Evolutionary conservation across 2,888 invertebrate species (phyloP), one percentile per base, ranked within the genome.

Genomic region (Rhogogaster chlorosoma): DNA sequence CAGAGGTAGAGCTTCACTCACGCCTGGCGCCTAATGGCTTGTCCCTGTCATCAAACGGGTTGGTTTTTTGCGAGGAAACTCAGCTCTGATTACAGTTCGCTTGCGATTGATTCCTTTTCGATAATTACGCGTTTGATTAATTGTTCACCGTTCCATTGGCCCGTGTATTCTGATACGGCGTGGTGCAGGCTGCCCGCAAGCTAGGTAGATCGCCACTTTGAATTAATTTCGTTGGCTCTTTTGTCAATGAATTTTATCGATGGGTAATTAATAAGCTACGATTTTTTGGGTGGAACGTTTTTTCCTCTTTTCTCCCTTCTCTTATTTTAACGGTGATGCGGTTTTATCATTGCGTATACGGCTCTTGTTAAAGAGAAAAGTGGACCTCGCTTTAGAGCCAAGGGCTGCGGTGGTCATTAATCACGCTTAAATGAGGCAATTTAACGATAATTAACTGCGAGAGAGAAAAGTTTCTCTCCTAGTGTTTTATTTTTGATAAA

Each of bases 91-190:
- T 61, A 80, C 38, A 80, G 57, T 36, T 67, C 29, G 45, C 67
- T 32, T 26, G 89, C 90, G 91, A 92, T 92, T 92, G 92, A 92
- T 92, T 89, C 89, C 88, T 91, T 92, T 89, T 90, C 92, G 90
- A 90, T 92, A 91, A 92, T 92, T 92, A 90, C 90, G 88, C 75
- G 29, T 83, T 84, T 89, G 87, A 90, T 91, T 89, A 90, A 89
- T 90, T 87, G 89, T 78, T 83, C 61, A 38, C 61, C 85, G 82
- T 61, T 61, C 38, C 18, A 84, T 82, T 18, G 53, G 49, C 57
- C 22, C 78, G 32, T 61, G 57, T 57, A 38, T 61, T 38, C 61
- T 38, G 26, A 57, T 32, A 38, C 80, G 61, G 80, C 61, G 61
- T 15, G n/a, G 2, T 77, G 18, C 38, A 45, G 45, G 15, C 32